Evolutionary conservation across 2,888 invertebrate genomes (phyloP).

Genomic region (Epirrita christyi): DNA sequence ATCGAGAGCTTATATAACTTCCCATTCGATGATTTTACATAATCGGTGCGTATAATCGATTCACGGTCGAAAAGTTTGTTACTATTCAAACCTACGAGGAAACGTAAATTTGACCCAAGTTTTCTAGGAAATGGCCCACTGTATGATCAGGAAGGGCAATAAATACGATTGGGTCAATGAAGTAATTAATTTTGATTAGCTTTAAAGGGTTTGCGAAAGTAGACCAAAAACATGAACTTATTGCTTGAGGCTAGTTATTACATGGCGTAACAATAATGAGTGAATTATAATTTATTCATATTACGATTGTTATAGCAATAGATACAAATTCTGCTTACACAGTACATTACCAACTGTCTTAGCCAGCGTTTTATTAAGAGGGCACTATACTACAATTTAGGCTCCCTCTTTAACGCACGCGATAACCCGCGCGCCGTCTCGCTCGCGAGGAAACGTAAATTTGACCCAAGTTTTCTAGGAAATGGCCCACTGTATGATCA

Average conservation of each 20-base stretch:
- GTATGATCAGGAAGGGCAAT: not conserved
- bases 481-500: not conserved
- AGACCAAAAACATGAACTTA: not conserved
- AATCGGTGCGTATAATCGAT: slow-evolving; percentile 6
- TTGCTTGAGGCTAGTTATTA: not conserved
- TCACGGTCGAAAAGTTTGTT: not conserved
- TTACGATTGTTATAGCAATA: too few relatives aligned
- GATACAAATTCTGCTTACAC: too few relatives aligned
- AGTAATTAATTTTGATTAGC: not conserved
- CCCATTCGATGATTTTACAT: slow-evolving; percentile 12
- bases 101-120: slow-evolving; percentile 1
- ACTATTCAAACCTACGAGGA: not conserved
- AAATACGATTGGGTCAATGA: not conserved
- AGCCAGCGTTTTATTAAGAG: too few relatives aligned
- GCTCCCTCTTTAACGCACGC: too few relatives aligned
- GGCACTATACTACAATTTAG: too few relatives aligned
- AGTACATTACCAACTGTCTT: too few relatives aligned
- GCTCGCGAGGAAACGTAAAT: not conserved
- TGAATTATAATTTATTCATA: too few relatives aligned
- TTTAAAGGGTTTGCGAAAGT: slow-evolving; percentile 3
- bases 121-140: slow-evolving; percentile 3
- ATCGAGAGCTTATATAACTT: slow-evolving; percentile 1
- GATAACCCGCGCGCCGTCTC: too few relatives aligned
- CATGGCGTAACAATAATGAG: too few relatives aligned
- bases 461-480: slow-evolving; percentile 1